Base-by-base conservation (phyloP, 1,140 invertebrate species). In the Dinoponera quadriceps region DNA sequence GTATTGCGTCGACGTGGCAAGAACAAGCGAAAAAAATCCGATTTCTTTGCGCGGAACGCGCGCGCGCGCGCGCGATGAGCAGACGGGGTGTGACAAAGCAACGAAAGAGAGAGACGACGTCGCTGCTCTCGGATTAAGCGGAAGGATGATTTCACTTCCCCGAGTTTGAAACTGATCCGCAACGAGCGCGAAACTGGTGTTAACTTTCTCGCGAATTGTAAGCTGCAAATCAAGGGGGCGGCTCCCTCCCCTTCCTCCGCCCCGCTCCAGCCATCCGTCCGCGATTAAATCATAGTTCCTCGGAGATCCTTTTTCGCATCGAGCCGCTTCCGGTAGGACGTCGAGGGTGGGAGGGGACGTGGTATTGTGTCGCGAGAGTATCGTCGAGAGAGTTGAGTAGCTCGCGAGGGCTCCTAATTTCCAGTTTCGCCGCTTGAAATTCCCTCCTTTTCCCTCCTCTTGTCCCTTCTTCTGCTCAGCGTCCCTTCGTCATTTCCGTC, bases 101-200 rank as follows among this genome's bases (percentile, higher is more conserved):
- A 57, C 20, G 75, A 44, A 44, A 59, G 38, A 11, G 38, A 3
- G 38, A 44, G 38, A 44, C 38, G 38, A 44, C 7, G 38, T 9
- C 38, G 38, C n/a, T 66, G 27, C 63, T 68, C 49, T 66, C 63
- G 75, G 65, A 80, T 80, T 80, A 69, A 25, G 18, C 51, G 38
- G n/a, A 44, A 68, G n/a, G 73, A 78, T 71, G 51, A 80, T 80
- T 80, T 65, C 75, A 57, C 75, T 80, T 80, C 54, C 44, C 33
- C 65, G 38, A 80, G 65, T 80, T 80, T 80, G 33, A 78, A 78
- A 69, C 51, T 69, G 75, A 71, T 80, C 51, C 51, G 65, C 25
- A 44, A 78, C 63, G 65, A 51, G 65, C 75, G 48, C 62, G 74
- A 68, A 57, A 60, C 44, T 29, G 25, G 57, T 44, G 59, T 80